Percentiles rank a stretch among this genome's conserved stretches.
These are phyloP conservation scores for Sinocyclocheilus grahami DNA, from an alignment of 2,113 vertebrate species.

Conservation along the genomic window DNA sequence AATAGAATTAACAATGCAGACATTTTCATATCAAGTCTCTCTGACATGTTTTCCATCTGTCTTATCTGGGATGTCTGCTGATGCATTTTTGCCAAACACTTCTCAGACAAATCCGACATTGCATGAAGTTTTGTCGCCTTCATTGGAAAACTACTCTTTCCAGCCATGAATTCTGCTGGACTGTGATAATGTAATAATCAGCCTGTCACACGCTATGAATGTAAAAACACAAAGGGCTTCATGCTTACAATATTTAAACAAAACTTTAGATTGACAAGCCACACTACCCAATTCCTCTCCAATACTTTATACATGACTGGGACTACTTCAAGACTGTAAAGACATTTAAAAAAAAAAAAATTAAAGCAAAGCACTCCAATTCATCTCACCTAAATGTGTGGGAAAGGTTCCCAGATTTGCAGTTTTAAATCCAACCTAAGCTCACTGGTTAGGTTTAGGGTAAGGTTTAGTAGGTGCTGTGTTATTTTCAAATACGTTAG, in stretches of 20 bases:
- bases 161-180: conserved; percentile 16
- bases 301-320: neutral
- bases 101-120: conserved; percentile 7
- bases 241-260: neutral
- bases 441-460: neutral
- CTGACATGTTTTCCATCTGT: conserved; percentile 29
- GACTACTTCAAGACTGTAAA: conserved; percentile 6
- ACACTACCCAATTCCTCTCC: neutral
- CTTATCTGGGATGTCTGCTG: conserved; percentile 11
- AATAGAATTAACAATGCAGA: conserved; percentile 20
- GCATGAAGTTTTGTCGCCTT: neutral
- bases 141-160: conserved; percentile 22
- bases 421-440: neutral
- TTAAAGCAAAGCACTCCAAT: neutral
- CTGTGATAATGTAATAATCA: conserved; percentile 37
- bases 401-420: neutral
- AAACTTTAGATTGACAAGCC: conserved; percentile 40
- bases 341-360: too few relatives aligned
- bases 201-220: conserved; percentile 35
- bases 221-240: conserved; percentile 30
- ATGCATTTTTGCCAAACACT: conserved; percentile 23
- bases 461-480: neutral
- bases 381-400: neutral
- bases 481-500: neutral
- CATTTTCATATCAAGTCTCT: neutral